Evolutionary conservation across 2,888 invertebrate species (phyloP).

Genomic region (Sialis lutaria): DNA sequence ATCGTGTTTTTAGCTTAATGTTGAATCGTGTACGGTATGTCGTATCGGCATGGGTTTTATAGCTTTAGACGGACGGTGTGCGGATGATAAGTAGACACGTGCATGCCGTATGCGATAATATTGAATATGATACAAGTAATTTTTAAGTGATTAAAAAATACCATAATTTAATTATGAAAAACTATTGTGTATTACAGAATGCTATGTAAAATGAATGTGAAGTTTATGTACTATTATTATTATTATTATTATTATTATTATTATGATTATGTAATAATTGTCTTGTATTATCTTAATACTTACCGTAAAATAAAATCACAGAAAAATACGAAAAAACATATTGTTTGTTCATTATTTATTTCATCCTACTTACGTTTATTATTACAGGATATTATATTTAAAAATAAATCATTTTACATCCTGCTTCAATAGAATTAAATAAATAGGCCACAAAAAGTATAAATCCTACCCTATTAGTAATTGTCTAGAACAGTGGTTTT

Average conservation of each 20-base stretch:
- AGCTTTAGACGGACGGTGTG: no score
- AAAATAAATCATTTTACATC: no score
- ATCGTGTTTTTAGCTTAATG: not conserved
- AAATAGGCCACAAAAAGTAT: no score
- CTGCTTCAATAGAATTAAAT: no score
- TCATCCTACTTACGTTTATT: no score
- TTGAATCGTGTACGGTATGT: not conserved
- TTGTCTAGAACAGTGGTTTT: no score
- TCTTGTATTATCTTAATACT: not conserved
- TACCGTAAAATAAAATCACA: not conserved
- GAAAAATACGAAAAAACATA: not conserved
- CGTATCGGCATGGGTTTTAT: no score
- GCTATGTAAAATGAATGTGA: conserved; percentile 2
- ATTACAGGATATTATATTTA: no score
- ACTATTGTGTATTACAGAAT: not conserved
- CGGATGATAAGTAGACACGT: not conserved
- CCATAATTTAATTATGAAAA: not conserved
- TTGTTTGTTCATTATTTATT: no score
- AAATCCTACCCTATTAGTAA: no score
- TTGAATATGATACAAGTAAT: not conserved
- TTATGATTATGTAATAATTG: not conserved
- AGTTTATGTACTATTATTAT: conserved; percentile 4
- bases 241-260: not conserved
- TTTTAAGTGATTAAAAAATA: not conserved
- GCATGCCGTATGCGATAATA: not conserved